Conservation (phyloP, 2,113 vertebrate genomes). For the Anguilla rostrata region DNA sequence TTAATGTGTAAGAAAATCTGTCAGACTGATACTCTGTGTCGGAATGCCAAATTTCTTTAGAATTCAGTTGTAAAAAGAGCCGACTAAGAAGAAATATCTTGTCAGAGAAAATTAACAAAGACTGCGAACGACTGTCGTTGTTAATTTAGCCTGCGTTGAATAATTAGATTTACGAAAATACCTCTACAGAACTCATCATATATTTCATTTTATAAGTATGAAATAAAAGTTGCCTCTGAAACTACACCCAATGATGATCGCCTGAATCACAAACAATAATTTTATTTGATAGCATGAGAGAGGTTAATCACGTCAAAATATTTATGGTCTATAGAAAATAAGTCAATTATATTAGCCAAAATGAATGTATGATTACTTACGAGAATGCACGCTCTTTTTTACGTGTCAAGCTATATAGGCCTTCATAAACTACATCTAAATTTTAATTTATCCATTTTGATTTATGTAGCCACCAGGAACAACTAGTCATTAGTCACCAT, state of each 20-base stretch:
- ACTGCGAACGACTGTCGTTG: neutral
- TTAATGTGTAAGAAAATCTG: slow-evolving; percentile 50
- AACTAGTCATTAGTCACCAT: slow-evolving; percentile 3
- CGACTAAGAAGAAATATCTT: slow-evolving; percentile 7
- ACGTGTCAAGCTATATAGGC: neutral
- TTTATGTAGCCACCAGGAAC: neutral
- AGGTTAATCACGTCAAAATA: neutral
- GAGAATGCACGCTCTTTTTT: neutral
- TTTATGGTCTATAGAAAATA: neutral
- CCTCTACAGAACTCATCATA: neutral
- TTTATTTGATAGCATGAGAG: neutral
- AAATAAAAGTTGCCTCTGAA: neutral
- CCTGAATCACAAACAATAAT: neutral
- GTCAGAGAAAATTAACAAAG: slow-evolving; percentile 52
- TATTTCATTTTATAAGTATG: neutral
- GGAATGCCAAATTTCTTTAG: slow-evolving; percentile 24
- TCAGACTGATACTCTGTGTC: slow-evolving; percentile 30
- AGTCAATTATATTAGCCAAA: neutral
- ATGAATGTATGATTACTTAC: neutral
- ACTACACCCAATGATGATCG: neutral
- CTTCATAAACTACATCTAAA: neutral
- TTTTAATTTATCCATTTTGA: neutral
- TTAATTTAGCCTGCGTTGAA: neutral
- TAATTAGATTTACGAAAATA: neutral
- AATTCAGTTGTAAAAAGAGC: slow-evolving; percentile 33